These are phyloP conservation scores for Sitta europaea DNA, from an alignment of 2,113 vertebrate species.

Conservation along the genomic window DNA sequence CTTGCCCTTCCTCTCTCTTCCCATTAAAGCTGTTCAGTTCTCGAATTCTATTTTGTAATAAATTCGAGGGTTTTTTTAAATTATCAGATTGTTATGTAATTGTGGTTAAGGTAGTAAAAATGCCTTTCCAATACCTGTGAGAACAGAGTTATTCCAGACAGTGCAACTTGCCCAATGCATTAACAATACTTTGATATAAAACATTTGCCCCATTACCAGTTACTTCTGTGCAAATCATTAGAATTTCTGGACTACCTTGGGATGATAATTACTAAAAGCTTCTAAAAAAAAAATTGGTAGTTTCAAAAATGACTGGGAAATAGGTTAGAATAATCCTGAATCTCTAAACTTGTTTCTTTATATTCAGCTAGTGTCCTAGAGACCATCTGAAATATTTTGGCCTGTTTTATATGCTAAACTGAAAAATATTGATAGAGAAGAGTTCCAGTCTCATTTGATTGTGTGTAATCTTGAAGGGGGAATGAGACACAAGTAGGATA, in stretches of 20 bases:
- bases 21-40: neutral
- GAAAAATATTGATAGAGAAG: neutral
- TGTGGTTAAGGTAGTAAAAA: neutral
- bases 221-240: neutral
- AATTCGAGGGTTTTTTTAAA: neutral
- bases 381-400: neutral
- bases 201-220: neutral
- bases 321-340: neutral
- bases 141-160: neutral
- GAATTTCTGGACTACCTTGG: neutral
- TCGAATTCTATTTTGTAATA: neutral
- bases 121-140: neutral
- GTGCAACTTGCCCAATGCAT: neutral
- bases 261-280: neutral
- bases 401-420: neutral
- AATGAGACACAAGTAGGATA: neutral
- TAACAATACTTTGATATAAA: neutral
- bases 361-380: neutral
- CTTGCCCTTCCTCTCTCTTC: neutral
- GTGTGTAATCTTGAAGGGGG: neutral
- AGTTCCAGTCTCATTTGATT: neutral
- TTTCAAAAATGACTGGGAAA: neutral
- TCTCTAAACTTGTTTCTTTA: neutral
- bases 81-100: neutral
- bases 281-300: neutral